These are phyloP conservation scores for Pseudomugil gertrudae DNA, from an alignment of 2,797 vertebrate genomes.

Conservation along the genomic window DNA sequence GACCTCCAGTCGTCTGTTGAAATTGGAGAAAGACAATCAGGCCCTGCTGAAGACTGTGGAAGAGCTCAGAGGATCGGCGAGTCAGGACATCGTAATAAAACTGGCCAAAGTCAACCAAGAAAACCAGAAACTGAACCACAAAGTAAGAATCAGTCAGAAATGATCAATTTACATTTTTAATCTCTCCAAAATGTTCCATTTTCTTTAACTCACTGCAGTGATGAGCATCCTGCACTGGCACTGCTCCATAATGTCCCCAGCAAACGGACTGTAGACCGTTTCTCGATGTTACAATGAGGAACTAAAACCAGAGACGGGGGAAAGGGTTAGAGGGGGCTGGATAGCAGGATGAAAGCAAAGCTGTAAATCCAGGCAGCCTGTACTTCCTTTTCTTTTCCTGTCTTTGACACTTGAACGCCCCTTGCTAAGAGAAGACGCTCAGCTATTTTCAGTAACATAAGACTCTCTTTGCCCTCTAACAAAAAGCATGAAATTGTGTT, in stretches of 20 bases:
- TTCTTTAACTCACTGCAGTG: slow-evolving; percentile 2
- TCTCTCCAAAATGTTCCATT: slow-evolving; percentile 2
- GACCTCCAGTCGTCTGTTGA: slow-evolving; percentile 93
- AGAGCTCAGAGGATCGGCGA: slow-evolving; percentile 84
- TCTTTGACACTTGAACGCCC: slow-evolving; percentile 55
- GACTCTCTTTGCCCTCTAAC: slow-evolving; percentile 48
- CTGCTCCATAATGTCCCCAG: slow-evolving; percentile 29
- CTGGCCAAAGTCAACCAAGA: slow-evolving; percentile 89
- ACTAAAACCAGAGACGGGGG: slow-evolving; percentile 28
- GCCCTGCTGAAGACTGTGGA: slow-evolving; percentile 92
- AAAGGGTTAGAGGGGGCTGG: slow-evolving; percentile 35
- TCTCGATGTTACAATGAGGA: slow-evolving; percentile 32
- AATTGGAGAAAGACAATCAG: slow-evolving; percentile 98
- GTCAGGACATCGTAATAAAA: slow-evolving; percentile 82
- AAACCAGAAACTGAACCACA: slow-evolving; percentile 90
- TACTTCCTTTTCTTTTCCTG: slow-evolving; percentile 50
- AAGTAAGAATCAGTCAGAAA: slow-evolving; percentile 78
- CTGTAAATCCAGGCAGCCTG: slow-evolving; percentile 66
- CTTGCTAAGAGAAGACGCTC: slow-evolving; percentile 55
- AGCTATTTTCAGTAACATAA: slow-evolving; percentile 75
- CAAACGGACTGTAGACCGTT: slow-evolving; percentile 45
- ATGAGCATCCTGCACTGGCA: slow-evolving; percentile 50
- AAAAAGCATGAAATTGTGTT: slow-evolving; percentile 65
- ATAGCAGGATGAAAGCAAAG: slow-evolving; percentile 66
- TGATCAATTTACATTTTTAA: too few species aligned